These are phyloP conservation scores for Buceros bicornis DNA, from an alignment of 2,797 vertebrate species.

Conservation along the genomic window DNA sequence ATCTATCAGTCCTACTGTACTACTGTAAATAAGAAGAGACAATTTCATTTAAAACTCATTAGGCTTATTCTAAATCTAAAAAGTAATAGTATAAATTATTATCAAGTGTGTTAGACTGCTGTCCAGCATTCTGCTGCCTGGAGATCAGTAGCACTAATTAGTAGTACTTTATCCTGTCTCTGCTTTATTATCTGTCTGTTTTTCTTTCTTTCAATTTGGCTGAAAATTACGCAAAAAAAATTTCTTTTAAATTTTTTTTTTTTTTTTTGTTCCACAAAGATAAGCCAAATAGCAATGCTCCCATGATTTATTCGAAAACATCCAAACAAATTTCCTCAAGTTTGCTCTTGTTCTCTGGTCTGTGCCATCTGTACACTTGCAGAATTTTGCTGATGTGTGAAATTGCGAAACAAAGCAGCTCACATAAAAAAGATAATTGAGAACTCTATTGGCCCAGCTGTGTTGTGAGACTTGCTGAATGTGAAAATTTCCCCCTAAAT, in stretches of 20 bases:
- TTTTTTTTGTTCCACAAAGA: not conserved
- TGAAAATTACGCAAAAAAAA: not conserved
- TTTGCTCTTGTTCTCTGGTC: slow-evolving; percentile 24
- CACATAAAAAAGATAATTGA: slow-evolving; percentile 54
- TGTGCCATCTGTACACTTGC: slow-evolving; percentile 33
- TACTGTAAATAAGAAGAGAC: slow-evolving; percentile 36
- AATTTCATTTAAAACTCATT: slow-evolving; percentile 47
- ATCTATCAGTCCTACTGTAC: not conserved
- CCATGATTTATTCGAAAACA: slow-evolving; percentile 38
- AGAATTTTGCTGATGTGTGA: slow-evolving; percentile 57
- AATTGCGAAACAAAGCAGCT: slow-evolving; percentile 23
- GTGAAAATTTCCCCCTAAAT: slow-evolving; percentile 4
- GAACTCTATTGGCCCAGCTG: slow-evolving; percentile 36
- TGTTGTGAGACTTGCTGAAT: slow-evolving; percentile 54
- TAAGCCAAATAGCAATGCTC: not conserved
- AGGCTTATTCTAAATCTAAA: not conserved
- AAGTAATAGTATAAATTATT: not conserved
- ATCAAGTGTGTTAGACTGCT: not conserved
- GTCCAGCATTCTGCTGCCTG: not conserved
- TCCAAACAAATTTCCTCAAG: not conserved
- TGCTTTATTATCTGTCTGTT: not conserved
- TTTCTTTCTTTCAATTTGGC: not conserved
- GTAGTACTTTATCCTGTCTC: not conserved
- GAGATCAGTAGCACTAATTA: not conserved
- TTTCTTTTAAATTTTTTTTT: not conserved